Evolutionary conservation across 23 tunicate species (phyloP).

Genomic region (Diplosoma virens): DNA sequence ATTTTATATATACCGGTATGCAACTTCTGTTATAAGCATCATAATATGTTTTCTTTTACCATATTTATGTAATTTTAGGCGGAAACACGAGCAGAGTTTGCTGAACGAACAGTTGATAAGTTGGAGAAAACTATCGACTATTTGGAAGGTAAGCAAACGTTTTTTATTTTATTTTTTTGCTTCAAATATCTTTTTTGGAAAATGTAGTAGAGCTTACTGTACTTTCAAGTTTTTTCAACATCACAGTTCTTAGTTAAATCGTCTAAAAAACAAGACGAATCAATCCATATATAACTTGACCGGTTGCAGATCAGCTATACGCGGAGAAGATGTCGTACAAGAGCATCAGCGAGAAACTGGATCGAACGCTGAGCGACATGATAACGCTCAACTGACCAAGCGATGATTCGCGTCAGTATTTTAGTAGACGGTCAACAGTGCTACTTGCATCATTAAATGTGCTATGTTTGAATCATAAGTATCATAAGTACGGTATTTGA

Average conservation of each 20-base stretch:
- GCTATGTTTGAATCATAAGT: too few species aligned
- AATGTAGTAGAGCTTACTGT: background rate
- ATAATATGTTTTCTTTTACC: too few species aligned
- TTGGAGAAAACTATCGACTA: conserved; percentile 96
- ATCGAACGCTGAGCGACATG: conserved; percentile 97
- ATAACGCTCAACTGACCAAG: conserved; percentile 60
- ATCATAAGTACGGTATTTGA: too few species aligned
- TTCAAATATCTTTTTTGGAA: background rate
- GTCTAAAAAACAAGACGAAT: background rate
- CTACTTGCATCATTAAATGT: too few species aligned
- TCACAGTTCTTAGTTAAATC: too few species aligned
- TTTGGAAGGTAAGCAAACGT: conserved; percentile 59
- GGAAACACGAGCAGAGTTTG: conserved; percentile 98
- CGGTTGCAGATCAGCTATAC: conserved; percentile 79
- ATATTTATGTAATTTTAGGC: conserved; percentile 74
- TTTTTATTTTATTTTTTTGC: background rate
- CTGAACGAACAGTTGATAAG: conserved; percentile 98
- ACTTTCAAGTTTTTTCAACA: too few species aligned
- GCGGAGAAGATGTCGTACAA: conserved; percentile 91
- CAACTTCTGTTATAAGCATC: too few species aligned
- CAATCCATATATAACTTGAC: background rate
- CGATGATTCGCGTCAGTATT: background rate
- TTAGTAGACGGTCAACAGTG: too few species aligned
- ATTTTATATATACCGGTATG: too few species aligned
- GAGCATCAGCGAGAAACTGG: conserved; percentile 95